Evolutionary conservation across 1,140 invertebrate genomes (phyloP), one percentile per base, ranked within the genome.

Genomic region (Solen grandis): DNA sequence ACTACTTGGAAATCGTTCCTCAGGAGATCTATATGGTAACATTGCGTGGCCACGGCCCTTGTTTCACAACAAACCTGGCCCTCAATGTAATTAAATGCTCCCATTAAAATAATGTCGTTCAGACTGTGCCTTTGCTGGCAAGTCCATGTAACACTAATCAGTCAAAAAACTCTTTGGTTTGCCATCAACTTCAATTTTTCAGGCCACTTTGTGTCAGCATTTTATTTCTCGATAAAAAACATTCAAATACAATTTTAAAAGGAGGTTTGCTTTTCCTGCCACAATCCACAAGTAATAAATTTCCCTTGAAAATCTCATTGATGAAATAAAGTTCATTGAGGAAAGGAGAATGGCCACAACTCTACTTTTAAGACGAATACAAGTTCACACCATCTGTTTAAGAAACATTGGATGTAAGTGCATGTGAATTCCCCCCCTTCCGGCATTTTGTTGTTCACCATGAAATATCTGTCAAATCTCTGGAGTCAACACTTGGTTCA

Each of bases 311-410:
- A 85, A 83, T 25, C 84, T 68, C 25, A 36, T 14, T 14, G 2
- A 27, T 25, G 84, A 81, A 55, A 63, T 75, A 1, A 70, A 54
- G 60, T 85, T 76, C 66, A 80, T 85, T 16, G 80, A 60, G 5
- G 72, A 70, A 3, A 85, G 31, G 62, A 83, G 27, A 84, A 60
- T 35, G 81, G 81, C 84, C 84, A 83, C 13, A 85, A 54, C 54
- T 83, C 76, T 54, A 77, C 35, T 65, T 83, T 85, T 46, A 83
- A 19, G 84, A 85, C n/a, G 8, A 35, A 65, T 79, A 85, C 13
- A 85, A 55, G 68, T 70, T 80, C 19, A 85, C 55, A 25, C 79
- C 82, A 86, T 80, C 82, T 68, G 80, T 80, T 22, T 76, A 70
- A 22, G 81, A 54, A 27, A 50, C 73, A 36, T 14, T 74, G 19